phyloP scores from a whole-genome alignment of 2,113 vertebrate species.

The Psittacara wagleri region DNA sequence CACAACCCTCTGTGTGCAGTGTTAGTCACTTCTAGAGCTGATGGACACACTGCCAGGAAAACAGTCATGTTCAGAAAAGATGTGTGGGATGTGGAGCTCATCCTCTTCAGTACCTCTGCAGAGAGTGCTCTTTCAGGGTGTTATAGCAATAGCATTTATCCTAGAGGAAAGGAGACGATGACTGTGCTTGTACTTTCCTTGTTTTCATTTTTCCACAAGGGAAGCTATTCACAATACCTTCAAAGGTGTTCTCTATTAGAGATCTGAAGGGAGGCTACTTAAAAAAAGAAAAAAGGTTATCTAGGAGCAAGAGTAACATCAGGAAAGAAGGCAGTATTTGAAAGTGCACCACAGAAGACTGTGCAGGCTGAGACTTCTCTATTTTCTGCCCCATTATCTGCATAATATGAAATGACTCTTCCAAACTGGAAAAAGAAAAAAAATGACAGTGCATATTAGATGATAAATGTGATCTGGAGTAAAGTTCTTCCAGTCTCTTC shows the following conservation, averaged over 20 bases:
- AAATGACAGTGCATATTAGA: background rate
- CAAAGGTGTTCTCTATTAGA: background rate
- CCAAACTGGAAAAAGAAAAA: background rate
- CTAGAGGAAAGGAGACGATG: background rate
- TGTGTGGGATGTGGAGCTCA: background rate
- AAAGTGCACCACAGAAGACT: background rate
- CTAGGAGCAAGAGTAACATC: background rate
- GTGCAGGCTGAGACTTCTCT: background rate
- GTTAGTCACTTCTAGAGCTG: background rate
- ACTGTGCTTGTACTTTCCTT: background rate
- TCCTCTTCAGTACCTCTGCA: background rate
- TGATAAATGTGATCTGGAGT: background rate
- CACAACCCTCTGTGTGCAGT: too few species aligned
- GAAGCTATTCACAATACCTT: background rate
- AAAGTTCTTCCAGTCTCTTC: background rate
- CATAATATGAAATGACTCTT: background rate
- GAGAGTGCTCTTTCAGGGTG: background rate
- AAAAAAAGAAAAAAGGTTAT: background rate
- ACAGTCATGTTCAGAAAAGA: too few species aligned
- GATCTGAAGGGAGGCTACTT: background rate
- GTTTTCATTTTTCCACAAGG: background rate
- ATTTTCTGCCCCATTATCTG: background rate
- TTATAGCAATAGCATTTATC: background rate
- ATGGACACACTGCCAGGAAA: background rate
- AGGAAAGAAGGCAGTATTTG: background rate